Percentiles rank a stretch among this genome's conserved stretches.
Evolutionary conservation across 1,140 invertebrate species (phyloP).

Genomic region (Zaprionus ghesquierei): DNA sequence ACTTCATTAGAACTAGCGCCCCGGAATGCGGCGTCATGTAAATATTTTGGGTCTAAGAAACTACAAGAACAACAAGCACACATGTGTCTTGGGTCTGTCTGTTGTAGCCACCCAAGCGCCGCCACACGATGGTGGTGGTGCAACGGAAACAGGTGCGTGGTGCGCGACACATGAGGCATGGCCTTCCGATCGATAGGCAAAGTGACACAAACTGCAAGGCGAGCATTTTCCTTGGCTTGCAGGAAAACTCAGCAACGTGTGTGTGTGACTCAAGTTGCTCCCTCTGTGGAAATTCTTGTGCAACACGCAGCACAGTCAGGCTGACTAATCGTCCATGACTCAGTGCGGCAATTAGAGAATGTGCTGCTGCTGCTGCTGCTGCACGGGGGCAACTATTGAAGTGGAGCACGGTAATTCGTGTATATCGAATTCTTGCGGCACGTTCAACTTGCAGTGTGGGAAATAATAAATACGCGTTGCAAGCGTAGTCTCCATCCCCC

Average conservation of each 20-base stretch:
- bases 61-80: constrained; percentile 23
- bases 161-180: constrained; percentile 9
- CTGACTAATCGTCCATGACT: constrained; percentile 72
- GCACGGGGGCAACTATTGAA: constrained; percentile 27
- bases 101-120: constrained; percentile 24
- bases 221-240: constrained; percentile 16
- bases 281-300: constrained; percentile 47
- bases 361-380: no score
- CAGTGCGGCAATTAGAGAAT: constrained; percentile 59
- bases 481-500: neutral
- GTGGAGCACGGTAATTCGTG: constrained; percentile 27
- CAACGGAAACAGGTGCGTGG: constrained; percentile 74
- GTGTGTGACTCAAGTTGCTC: constrained; percentile 45
- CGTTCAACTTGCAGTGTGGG: constrained; percentile 58
- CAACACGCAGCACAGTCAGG: constrained; percentile 54
- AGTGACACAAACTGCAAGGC: constrained; percentile 58
- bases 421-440: constrained; percentile 57
- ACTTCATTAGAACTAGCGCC: constrained; percentile 70
- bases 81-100: constrained; percentile 8
- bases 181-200: constrained; percentile 23
- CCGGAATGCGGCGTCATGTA: constrained; percentile 39
- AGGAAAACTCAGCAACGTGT: constrained; percentile 16
- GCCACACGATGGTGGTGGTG: constrained; percentile 49
- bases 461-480: constrained; percentile 39
- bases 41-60: constrained; percentile 50